These are phyloP conservation scores for Poicephalus meyeri DNA, from an alignment of 2,113 vertebrate species.

Conservation along the genomic window DNA sequence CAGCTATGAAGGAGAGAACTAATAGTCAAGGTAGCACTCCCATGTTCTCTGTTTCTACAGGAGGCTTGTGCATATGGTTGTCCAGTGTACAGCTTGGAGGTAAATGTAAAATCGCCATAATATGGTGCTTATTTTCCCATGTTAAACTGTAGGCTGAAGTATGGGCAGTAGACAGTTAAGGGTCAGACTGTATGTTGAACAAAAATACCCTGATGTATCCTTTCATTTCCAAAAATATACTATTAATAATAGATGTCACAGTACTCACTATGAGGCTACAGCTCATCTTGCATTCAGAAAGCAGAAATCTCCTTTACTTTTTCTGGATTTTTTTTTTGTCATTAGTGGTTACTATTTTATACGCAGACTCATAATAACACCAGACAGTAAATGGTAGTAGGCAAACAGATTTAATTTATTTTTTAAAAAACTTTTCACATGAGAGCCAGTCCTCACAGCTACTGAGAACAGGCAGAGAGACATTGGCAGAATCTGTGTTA, in stretches of 20 bases:
- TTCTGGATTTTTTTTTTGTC: neutral
- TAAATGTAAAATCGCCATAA: neutral
- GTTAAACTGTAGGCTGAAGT: neutral
- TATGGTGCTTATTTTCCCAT: neutral
- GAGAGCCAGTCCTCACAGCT: neutral
- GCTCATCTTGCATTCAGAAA: neutral
- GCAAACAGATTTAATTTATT: neutral
- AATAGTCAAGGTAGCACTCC: neutral
- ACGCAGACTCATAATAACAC: neutral
- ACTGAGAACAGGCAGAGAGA: neutral
- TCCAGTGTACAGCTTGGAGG: neutral
- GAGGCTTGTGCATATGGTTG: neutral
- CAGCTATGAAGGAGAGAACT: neutral
- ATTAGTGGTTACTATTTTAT: neutral
- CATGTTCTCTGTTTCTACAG: neutral
- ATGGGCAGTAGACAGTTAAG: neutral
- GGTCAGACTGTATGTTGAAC: neutral
- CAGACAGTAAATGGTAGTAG: neutral
- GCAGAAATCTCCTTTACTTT: neutral
- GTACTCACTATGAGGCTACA: neutral
- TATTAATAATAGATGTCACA: neutral
- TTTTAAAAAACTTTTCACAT: neutral
- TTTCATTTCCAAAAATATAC: neutral
- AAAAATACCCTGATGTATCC: fast-evolving
- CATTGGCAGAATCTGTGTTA: neutral